Base-by-base conservation (phyloP, 1,140 invertebrate genomes). In the Leptonema lineaticorne region DNA sequence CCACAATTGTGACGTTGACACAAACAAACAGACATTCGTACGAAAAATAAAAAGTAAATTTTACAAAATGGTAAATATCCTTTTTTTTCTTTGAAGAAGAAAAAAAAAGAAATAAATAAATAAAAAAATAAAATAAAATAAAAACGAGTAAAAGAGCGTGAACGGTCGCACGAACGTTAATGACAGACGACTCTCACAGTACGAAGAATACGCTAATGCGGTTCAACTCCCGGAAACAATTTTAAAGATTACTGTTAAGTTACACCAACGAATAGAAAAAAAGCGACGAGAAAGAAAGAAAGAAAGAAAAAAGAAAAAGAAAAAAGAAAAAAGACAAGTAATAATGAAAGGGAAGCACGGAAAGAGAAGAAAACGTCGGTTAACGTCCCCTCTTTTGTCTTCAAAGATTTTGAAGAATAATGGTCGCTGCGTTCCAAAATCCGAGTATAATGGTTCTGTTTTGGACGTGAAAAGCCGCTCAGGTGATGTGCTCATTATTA, bases 211-310 rank as follows among this genome's bases (percentile, higher is more conserved):
- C 57, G 57, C 29, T 62, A 62, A 62, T 62, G 59, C 59, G 59
- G 59, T 62, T 62, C 59, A 46, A 46, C 59, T 62, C 59, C 59
- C 33, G 59, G 59, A 62, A 62, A 62, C 59, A 62, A 62, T 62
- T 62, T 62, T 33, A 26, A 46, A 62, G 59, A 62, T 62, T 59
- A 59, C 28, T 30, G 59, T 62, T 53, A 53, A 24, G 8, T 18
- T 20, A 14, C 20, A 7, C 50, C 20, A 22, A 24, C 18, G 50
- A 16, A 45, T 16, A 45, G n/a, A n/a, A n/a, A n/a, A n/a, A n/a
- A n/a, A n/a, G n/a, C n/a, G n/a, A n/a, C n/a, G n/a, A n/a, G n/a
- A n/a, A n/a, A n/a, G n/a, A n/a, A n/a, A n/a, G n/a, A n/a, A n/a
- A n/a, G n/a, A n/a, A n/a, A n/a, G n/a, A n/a, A n/a, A n/a, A n/a